Conservation (phyloP, 2,797 vertebrate species). For the Danio albolineatus region DNA sequence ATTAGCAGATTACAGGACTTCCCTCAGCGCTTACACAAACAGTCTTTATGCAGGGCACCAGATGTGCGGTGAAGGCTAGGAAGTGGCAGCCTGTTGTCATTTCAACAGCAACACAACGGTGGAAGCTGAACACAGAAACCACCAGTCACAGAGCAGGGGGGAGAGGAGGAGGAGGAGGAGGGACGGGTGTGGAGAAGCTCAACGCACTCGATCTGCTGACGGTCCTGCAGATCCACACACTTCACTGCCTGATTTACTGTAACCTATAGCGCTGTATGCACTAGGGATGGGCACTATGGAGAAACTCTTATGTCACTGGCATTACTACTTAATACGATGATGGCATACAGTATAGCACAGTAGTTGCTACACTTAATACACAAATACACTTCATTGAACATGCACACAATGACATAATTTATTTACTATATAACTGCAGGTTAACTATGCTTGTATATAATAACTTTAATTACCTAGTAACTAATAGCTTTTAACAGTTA, state of each 20-base stretch:
- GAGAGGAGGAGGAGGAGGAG: too few relatives aligned
- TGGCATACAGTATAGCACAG: background rate
- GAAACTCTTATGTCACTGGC: background rate
- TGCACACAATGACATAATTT: too few relatives aligned
- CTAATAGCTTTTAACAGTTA: too few relatives aligned
- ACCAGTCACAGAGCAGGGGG: conserved; percentile 17
- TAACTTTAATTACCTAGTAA: too few relatives aligned
- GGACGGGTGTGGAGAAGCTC: conserved; percentile 16
- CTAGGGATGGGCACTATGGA: background rate
- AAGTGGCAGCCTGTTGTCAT: conserved; percentile 47
- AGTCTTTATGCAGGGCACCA: conserved; percentile 45
- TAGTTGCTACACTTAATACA: too few relatives aligned
- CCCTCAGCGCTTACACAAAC: conserved; percentile 30
- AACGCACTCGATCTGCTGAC: conserved; percentile 21
- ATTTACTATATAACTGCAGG: too few relatives aligned
- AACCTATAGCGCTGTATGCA: background rate
- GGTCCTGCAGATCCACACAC: background rate
- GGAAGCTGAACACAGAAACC: conserved; percentile 32
- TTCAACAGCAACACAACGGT: conserved; percentile 44
- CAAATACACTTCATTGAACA: too few relatives aligned
- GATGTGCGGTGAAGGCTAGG: conserved; percentile 39
- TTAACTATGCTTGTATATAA: too few relatives aligned
- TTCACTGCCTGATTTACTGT: background rate
- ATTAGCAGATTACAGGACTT: background rate
- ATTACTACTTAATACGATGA: background rate